Evolutionary conservation across 2,113 vertebrate genomes (phyloP).

Genomic region (Hystrix brachyura): DNA sequence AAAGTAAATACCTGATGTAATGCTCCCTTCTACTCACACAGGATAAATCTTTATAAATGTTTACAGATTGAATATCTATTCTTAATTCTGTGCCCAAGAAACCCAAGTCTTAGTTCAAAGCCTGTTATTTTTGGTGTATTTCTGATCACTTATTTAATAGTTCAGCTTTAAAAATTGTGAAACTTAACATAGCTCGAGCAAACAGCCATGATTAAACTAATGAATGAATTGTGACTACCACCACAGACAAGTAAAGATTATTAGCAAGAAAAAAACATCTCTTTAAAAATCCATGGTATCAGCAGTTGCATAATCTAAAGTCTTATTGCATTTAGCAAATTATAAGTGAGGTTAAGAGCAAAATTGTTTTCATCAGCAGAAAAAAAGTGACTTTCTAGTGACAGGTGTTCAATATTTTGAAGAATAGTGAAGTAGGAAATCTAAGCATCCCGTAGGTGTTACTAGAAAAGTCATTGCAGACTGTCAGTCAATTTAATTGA

Average conservation of each 20-base stretch:
- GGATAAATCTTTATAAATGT: not conserved
- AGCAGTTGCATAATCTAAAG: conserved; percentile 44
- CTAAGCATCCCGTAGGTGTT: conserved; percentile 68
- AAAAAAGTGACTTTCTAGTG: conserved; percentile 68
- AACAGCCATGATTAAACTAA: not conserved
- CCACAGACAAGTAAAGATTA: conserved; percentile 10
- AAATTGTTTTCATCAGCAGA: conserved; percentile 77
- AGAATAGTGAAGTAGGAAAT: conserved; percentile 58
- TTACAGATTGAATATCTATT: not conserved
- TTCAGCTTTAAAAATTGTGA: not conserved
- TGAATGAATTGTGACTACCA: not conserved
- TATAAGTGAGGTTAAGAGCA: conserved; percentile 47
- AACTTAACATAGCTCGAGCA: not conserved
- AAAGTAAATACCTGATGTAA: not conserved
- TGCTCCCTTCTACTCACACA: not conserved
- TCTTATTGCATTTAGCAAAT: conserved; percentile 68
- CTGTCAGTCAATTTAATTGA: conserved; percentile 84
- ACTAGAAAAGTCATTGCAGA: conserved; percentile 73
- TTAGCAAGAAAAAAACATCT: not conserved
- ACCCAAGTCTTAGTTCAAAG: not conserved
- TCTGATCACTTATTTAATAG: conserved; percentile 25
- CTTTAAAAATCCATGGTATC: conserved; percentile 32
- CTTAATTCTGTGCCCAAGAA: not conserved
- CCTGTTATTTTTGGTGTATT: not conserved
- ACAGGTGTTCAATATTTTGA: conserved; percentile 78